These are phyloP conservation scores for Oreonectes daqikongensis DNA, from an alignment of 2,797 vertebrate species.

Conservation along the genomic window DNA sequence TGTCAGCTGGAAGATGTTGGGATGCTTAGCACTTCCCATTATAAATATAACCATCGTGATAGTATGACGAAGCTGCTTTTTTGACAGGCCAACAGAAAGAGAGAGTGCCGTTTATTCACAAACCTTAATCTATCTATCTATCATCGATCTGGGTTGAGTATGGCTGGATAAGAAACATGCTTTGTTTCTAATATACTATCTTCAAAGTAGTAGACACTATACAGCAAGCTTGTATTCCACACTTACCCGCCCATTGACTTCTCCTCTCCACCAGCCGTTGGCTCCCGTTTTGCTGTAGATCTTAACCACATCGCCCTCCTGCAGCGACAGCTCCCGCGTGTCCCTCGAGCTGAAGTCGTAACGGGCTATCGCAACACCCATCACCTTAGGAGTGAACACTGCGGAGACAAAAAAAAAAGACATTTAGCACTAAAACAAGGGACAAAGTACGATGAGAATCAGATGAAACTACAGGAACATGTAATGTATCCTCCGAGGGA, in stretches of 20 bases:
- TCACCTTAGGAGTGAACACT: conserved; percentile 92
- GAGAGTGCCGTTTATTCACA: background rate
- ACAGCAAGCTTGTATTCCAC: conserved; percentile 1
- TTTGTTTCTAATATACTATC: background rate
- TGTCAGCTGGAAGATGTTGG: background rate
- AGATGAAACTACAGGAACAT: conserved; percentile 12
- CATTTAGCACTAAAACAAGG: background rate
- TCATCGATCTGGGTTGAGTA: background rate
- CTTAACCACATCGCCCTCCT: conserved; percentile 94
- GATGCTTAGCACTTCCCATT: background rate
- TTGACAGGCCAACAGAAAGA: background rate
- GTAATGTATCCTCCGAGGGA: conserved; percentile 23
- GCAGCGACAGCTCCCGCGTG: conserved; percentile 89
- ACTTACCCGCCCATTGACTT: conserved; percentile 92
- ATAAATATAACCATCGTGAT: background rate
- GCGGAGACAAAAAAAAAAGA: conserved; percentile 27
- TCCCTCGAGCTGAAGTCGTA: conserved; percentile 98
- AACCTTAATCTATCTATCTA: too few relatives aligned
- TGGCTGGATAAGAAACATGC: background rate
- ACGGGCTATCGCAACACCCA: conserved; percentile 92
- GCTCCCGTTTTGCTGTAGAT: conserved; percentile 94
- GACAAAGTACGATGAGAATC: background rate
- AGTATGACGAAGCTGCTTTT: background rate
- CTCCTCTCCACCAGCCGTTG: conserved; percentile 98
- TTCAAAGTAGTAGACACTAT: background rate